Evolutionary conservation across 2,888 invertebrate species (phyloP), one percentile per base, ranked within the genome.

Genomic region (Acleris sparsana): DNA sequence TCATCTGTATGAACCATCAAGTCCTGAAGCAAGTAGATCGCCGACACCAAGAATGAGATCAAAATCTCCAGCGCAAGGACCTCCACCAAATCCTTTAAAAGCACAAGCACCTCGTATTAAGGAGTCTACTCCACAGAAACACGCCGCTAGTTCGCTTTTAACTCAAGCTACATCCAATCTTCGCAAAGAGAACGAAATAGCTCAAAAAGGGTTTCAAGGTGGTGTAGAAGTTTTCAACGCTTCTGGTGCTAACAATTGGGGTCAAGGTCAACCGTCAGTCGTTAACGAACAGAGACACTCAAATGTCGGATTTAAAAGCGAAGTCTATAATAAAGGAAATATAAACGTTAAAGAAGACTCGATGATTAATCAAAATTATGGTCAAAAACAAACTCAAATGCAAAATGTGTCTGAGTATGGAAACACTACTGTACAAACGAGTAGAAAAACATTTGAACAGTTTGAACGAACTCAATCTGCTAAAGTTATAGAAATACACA

Each of bases 21-120:
- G 93, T 77, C 93, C 94, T 16, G 93, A 92, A 73, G 80, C 84
- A 62, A 95, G 95, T 61, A 93, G 95, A 65, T 95, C 95, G 3
- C 95, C 95, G 6, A 94, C 95, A 71, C 95, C 95, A 56, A 94
- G 94, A 79, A 87, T 84, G 46, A 89, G 95, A 71, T 93, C 94
- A 0, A 94, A 93, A 66, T 96, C 96, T 11, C 96, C 96, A 17
- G 96, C 95, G 2, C 94, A 93, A 53, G 96, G 95, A 11, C 95
- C 96, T 52, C 95, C 96, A 69, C 94, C 94, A 53, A 95, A 95
- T 83, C 95, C 95, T 3, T 75, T 95, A 43, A 94, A 93, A 76
- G 94, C 94, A 63, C 94, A 95, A 39, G 95, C 95, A 1, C 95
- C 95, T 2, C 92, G 94, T 60, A 88, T 95, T 55, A 94, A 93